phyloP scores from a whole-genome alignment of 2,113 vertebrate genomes.

The Capreolus pygargus region DNA sequence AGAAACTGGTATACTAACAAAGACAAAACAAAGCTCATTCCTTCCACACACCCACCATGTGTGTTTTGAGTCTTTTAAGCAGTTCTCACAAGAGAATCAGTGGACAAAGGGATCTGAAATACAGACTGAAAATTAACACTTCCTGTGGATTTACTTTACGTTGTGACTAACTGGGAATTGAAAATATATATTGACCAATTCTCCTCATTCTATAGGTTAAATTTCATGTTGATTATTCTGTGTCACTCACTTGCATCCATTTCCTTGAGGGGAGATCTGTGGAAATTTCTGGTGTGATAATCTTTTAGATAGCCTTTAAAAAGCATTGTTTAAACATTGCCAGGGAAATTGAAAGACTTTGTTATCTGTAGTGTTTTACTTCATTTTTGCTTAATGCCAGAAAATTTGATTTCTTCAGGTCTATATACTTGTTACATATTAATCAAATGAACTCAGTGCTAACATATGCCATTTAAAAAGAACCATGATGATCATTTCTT shows the following conservation, averaged over 20 bases:
- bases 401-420: neutral
- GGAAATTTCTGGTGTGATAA: neutral
- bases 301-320: neutral
- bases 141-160: neutral
- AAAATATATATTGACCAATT: neutral
- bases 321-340: neutral
- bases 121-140: neutral
- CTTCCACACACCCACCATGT: neutral
- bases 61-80: neutral
- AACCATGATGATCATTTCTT: neutral
- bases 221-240: neutral
- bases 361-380: neutral
- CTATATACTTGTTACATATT: neutral
- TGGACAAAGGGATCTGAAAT: neutral
- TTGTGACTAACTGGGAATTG: neutral
- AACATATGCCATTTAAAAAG: slow-evolving; percentile 27
- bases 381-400: neutral
- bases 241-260: neutral
- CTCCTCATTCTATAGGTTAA: neutral
- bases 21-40: neutral
- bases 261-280: neutral
- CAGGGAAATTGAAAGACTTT: neutral
- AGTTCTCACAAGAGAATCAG: neutral
- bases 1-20: neutral
- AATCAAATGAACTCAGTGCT: neutral